phyloP scores from a whole-genome alignment of 2,113 vertebrate species.

The Ginglymostoma cirratum region DNA sequence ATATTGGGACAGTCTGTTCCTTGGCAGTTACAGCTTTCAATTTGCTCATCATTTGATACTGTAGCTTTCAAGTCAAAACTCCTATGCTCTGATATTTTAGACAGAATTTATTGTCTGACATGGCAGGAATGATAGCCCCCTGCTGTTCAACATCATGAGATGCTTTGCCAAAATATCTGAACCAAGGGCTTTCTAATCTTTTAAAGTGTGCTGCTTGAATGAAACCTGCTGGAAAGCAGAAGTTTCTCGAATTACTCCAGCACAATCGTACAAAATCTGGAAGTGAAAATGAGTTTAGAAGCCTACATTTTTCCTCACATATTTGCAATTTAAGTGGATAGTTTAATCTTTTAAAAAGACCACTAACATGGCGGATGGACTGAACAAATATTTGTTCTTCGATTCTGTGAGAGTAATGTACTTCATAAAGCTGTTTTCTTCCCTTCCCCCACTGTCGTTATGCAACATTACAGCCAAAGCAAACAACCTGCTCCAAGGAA shows the following conservation, averaged over 20 bases:
- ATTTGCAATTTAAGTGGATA: neutral
- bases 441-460: neutral
- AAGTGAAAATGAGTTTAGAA: neutral
- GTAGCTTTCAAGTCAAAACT: neutral
- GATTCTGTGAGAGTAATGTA: neutral
- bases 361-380: neutral
- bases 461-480: neutral
- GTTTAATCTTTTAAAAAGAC: neutral
- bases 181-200: neutral
- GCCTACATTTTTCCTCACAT: neutral
- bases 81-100: neutral
- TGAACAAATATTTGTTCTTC: neutral
- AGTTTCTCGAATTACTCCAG: neutral
- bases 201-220: neutral
- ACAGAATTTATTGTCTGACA: neutral
- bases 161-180: neutral
- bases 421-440: neutral
- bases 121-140: neutral
- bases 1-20: neutral
- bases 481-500: neutral
- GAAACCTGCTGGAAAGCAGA: neutral
- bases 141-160: neutral
- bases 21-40: neutral
- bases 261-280: neutral
- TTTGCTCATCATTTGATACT: neutral